Conservation (phyloP, 1,140 invertebrate genomes). For the Solen grandis region DNA sequence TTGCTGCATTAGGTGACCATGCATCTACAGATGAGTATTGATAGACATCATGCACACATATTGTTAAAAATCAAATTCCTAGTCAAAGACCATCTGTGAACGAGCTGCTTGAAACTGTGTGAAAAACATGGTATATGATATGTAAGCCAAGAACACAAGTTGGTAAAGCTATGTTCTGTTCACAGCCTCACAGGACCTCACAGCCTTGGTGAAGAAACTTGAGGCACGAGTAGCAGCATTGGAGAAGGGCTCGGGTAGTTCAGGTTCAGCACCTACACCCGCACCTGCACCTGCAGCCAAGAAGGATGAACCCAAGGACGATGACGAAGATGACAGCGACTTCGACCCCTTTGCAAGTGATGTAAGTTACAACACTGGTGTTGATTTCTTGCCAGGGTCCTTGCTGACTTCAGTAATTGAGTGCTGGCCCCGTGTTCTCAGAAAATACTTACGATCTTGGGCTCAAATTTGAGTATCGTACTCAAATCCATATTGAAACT, state of each 20-base stretch:
- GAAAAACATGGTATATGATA: too few species aligned
- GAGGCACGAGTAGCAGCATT: slow-evolving; percentile 59
- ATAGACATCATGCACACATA: too few species aligned
- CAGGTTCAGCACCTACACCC: not conserved
- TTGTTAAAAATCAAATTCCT: too few species aligned
- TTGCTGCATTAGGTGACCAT: too few species aligned
- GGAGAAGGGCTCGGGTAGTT: slow-evolving; percentile 24
- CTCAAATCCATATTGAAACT: not conserved
- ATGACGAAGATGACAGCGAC: slow-evolving; percentile 71
- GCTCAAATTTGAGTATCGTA: not conserved
- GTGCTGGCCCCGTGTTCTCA: not conserved
- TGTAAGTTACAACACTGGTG: slow-evolving; percentile 72
- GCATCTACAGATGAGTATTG: too few species aligned
- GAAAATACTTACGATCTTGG: not conserved
- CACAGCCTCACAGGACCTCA: slow-evolving; percentile 59
- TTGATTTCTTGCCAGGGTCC: not conserved
- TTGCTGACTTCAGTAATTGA: not conserved
- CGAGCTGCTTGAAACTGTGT: too few species aligned
- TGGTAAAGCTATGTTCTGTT: too few species aligned
- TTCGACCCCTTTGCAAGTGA: slow-evolving; percentile 97
- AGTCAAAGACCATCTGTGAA: too few species aligned
- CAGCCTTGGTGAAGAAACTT: slow-evolving; percentile 54
- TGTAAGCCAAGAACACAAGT: too few species aligned
- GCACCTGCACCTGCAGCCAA: slow-evolving; percentile 53
- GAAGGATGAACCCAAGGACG: slow-evolving; percentile 58